phyloP scores from a whole-genome alignment of 2,113 vertebrate species.

The Clarias batrachus region DNA sequence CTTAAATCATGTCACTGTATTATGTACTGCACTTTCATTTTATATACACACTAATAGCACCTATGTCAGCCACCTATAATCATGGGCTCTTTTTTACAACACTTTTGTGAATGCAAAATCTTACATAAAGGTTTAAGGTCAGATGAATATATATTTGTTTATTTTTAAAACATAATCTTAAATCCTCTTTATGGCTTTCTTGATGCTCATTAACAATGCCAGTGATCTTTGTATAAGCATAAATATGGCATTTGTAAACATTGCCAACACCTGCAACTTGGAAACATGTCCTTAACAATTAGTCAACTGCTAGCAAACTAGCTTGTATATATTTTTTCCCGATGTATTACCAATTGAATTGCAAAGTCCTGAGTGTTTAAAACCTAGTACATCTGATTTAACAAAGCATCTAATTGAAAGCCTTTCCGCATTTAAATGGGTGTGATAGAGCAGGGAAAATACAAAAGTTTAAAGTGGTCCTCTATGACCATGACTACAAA shows the following conservation, averaged over 20 bases:
- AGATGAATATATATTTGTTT: not conserved
- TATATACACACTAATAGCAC: not conserved
- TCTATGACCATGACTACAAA: no score
- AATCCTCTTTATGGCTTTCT: not conserved
- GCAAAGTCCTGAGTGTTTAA: not conserved
- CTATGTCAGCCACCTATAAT: not conserved
- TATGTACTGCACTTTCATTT: not conserved
- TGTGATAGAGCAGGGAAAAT: no score
- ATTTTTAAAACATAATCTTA: not conserved
- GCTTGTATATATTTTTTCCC: not conserved
- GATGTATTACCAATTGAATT: not conserved
- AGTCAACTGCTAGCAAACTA: not conserved
- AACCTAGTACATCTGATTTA: no score
- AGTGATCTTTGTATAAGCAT: not conserved
- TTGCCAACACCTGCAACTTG: not conserved
- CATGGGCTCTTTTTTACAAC: not conserved
- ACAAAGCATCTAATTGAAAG: no score
- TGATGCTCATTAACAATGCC: not conserved
- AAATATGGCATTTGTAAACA: not conserved
- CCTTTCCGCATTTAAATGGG: no score
- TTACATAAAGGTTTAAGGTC: conserved; percentile 30
- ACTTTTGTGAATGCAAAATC: conserved; percentile 7
- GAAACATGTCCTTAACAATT: not conserved
- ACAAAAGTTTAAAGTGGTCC: no score
- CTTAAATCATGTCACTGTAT: not conserved